Evolutionary conservation across 2,888 invertebrate genomes (phyloP).

Genomic region (Ectobius pallidus): DNA sequence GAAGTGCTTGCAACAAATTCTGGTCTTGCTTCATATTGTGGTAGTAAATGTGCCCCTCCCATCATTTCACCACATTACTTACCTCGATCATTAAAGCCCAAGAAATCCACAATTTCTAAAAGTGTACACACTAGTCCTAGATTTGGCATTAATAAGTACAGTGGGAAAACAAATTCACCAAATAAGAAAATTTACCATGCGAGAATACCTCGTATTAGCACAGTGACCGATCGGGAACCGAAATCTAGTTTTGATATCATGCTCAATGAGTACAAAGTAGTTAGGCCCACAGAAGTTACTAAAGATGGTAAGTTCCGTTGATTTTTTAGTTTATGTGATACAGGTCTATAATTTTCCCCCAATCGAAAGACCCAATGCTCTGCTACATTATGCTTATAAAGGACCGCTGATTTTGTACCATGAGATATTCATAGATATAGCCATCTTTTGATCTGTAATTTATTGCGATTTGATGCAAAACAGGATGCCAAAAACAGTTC

Average conservation of each 20-base stretch:
- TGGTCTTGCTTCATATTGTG: neutral
- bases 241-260: neutral
- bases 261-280: neutral
- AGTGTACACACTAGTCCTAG: neutral
- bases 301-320: too few species aligned
- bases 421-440: too few species aligned
- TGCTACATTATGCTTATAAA: too few species aligned
- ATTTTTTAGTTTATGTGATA: too few species aligned
- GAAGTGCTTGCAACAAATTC: neutral
- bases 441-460: too few species aligned
- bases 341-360: too few species aligned
- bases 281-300: neutral
- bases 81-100: neutral
- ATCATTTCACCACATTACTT: neutral
- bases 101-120: neutral
- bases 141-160: conserved; percentile 5
- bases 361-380: too few species aligned
- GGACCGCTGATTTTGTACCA: too few species aligned
- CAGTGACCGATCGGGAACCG: neutral
- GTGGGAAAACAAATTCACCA: neutral
- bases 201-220: neutral
- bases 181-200: neutral
- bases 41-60: neutral
- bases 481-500: too few species aligned
- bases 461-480: too few species aligned